Evolutionary conservation across 2,113 vertebrate species (phyloP).

Genomic region (Sebastes schlegelii): DNA sequence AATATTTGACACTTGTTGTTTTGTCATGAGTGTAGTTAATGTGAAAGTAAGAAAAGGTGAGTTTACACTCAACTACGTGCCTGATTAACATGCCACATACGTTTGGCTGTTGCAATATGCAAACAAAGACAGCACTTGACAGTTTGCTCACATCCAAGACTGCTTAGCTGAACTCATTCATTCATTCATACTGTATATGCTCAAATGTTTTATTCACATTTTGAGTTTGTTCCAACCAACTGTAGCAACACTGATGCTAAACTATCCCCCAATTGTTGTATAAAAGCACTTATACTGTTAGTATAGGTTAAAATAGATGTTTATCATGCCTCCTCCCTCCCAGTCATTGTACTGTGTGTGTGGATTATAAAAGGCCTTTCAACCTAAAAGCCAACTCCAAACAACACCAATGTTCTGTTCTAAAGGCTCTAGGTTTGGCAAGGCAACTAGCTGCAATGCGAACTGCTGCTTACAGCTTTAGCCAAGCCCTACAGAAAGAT

Average conservation of each 20-base stretch:
- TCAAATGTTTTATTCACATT: background rate
- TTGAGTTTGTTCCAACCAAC: background rate
- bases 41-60: background rate
- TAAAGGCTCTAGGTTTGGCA: conserved; percentile 18
- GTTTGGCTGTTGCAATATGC: background rate
- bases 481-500: background rate
- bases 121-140: conserved; percentile 20
- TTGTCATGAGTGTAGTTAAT: background rate
- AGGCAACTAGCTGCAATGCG: background rate
- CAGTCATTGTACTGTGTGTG: conserved; percentile 2
- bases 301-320: background rate
- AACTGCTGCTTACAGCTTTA: background rate
- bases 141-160: conserved; percentile 36
- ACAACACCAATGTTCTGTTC: conserved; percentile 8
- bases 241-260: background rate
- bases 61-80: background rate
- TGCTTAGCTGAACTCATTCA: background rate
- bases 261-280: background rate
- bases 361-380: conserved; percentile 27
- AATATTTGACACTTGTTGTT: background rate
- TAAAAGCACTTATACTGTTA: background rate
- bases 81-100: conserved; percentile 16
- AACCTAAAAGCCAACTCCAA: background rate
- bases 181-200: background rate
- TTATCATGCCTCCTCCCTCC: background rate